A percentile compares a stretch with the other conserved stretches of the same genome.
phyloP scores from a whole-genome alignment of 2,113 vertebrate genomes.

The Colinus virginianus region DNA sequence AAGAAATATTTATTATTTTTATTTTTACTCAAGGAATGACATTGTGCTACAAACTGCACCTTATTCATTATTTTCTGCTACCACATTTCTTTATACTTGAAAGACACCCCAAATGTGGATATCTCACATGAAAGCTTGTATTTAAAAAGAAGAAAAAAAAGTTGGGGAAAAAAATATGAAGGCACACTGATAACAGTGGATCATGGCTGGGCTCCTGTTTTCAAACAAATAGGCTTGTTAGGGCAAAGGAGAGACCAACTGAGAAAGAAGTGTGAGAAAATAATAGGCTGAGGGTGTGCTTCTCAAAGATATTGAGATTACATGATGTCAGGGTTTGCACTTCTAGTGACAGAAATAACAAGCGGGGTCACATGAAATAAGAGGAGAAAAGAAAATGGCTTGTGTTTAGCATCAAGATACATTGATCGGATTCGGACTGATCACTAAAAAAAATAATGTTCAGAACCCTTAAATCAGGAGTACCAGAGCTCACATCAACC shows the following conservation, averaged over 20 bases:
- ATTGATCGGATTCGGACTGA: neutral
- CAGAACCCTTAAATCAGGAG: neutral
- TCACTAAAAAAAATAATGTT: neutral
- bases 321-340: neutral
- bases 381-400: neutral
- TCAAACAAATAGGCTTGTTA: neutral
- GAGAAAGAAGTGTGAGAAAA: neutral
- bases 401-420: neutral
- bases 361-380: neutral
- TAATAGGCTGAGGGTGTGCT: neutral
- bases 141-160: neutral
- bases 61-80: slow-evolving; percentile 17
- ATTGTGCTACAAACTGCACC: neutral
- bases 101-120: neutral
- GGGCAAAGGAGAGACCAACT: neutral
- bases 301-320: neutral
- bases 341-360: neutral
- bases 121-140: neutral
- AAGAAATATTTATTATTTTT: neutral
- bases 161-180: neutral
- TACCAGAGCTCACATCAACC: neutral
- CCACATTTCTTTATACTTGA: neutral
- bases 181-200: neutral
- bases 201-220: neutral
- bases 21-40: neutral